Conservation (phyloP, 2,113 vertebrate genomes). For the Notarius quadriscutis region DNA sequence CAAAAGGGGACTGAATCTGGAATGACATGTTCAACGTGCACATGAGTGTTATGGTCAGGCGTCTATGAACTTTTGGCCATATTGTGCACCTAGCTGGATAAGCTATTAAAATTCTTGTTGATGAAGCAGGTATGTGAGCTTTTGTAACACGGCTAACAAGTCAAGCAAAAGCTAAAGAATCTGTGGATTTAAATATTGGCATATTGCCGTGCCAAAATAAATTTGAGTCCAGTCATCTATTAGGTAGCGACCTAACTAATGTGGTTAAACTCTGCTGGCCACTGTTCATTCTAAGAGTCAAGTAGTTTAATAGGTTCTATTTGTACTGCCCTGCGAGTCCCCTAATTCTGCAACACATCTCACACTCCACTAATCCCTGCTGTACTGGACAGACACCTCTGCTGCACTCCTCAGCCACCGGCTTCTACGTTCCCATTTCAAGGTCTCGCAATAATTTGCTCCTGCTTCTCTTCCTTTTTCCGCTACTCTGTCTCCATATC, state of each 20-base stretch:
- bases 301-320: constrained; percentile 55
- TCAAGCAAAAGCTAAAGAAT: neutral
- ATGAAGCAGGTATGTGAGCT: neutral
- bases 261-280: neutral
- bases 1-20: too few species aligned
- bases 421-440: constrained; percentile 10
- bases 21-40: too few species aligned
- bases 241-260: neutral
- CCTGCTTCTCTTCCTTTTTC: constrained; percentile 31
- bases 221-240: neutral
- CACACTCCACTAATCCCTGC: constrained; percentile 36
- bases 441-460: neutral
- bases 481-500: neutral
- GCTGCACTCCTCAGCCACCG: constrained; percentile 30
- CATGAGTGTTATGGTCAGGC: neutral
- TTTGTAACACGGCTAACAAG: neutral
- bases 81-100: neutral
- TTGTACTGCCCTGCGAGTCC: constrained; percentile 50
- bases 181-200: neutral
- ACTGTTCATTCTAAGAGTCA: neutral
- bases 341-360: constrained; percentile 10
- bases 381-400: constrained; percentile 42
- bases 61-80: neutral
- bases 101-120: neutral
- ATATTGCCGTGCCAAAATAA: neutral